Evolutionary conservation across 1,140 invertebrate genomes (phyloP).

Genomic region (Lepidotrigona ventralis): DNA sequence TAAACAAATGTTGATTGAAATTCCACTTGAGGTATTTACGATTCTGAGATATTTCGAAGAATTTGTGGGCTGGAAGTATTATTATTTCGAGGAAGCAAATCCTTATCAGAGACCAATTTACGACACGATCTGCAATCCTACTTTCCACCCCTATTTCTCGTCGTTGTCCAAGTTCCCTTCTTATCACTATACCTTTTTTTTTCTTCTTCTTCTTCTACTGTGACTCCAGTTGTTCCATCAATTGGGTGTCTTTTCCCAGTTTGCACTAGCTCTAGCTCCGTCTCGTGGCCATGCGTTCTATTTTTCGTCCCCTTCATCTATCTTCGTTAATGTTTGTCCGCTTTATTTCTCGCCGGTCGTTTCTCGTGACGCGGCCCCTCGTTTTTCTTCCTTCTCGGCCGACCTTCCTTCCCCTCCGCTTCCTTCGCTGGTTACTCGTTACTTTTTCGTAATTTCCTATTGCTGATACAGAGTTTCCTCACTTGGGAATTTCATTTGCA

Average conservation of each 20-base stretch:
- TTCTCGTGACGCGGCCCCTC: constrained; percentile 32
- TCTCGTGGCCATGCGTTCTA: constrained; percentile 5
- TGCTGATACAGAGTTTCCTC: constrained; percentile 38
- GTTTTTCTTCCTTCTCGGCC: constrained; percentile 36
- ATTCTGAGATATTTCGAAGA: neutral
- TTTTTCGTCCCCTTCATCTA: constrained; percentile 42
- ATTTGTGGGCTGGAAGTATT: too few relatives aligned
- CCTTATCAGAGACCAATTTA: neutral
- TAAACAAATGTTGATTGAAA: too few relatives aligned
- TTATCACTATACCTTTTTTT: constrained; percentile 26
- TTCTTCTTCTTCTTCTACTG: neutral
- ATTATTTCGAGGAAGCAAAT: too few relatives aligned
- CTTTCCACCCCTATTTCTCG: neutral
- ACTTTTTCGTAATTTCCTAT: constrained; percentile 49
- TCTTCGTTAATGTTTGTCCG: constrained; percentile 51
- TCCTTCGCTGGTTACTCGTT: constrained; percentile 24
- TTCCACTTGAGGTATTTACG: too few relatives aligned
- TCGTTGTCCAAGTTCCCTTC: neutral
- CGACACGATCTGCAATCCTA: neutral
- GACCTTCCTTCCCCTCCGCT: neutral
- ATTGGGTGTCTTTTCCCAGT: neutral
- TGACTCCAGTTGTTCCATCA: neutral
- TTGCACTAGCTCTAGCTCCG: constrained; percentile 8
- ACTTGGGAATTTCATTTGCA: constrained; percentile 1
- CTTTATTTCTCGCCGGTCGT: constrained; percentile 40